Conservation (phyloP, 1,140 invertebrate species). For the Zaprionus camerounensis region DNA sequence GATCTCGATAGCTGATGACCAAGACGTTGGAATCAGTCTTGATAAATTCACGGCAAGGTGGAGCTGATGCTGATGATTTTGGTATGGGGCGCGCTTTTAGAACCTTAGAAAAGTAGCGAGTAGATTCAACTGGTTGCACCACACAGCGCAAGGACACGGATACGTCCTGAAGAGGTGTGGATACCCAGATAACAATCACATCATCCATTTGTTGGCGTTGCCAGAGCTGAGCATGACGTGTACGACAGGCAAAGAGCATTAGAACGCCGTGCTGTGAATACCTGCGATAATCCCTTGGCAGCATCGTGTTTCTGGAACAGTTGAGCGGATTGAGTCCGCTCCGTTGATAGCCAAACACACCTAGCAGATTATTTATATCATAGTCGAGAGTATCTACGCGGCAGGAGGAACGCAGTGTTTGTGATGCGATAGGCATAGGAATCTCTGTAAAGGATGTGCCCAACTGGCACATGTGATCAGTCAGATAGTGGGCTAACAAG, state of each 20-base stretch:
- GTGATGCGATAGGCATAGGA: slow-evolving; percentile 29
- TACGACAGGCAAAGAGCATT: slow-evolving; percentile 60
- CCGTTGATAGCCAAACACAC: slow-evolving; percentile 59
- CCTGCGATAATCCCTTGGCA: slow-evolving; percentile 48
- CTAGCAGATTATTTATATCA: slow-evolving; percentile 43
- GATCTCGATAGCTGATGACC: slow-evolving; percentile 53
- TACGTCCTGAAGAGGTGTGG: slow-evolving; percentile 47
- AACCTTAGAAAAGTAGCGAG: slow-evolving; percentile 46
- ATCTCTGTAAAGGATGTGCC: slow-evolving; percentile 41
- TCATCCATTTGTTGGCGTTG: slow-evolving; percentile 39
- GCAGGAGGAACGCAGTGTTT: slow-evolving; percentile 31
- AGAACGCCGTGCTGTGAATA: slow-evolving; percentile 53
- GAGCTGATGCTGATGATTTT: not conserved
- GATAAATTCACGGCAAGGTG: slow-evolving; percentile 53
- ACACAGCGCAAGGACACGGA: slow-evolving; percentile 44
- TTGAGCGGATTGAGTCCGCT: slow-evolving; percentile 52
- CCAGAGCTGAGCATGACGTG: slow-evolving; percentile 52
- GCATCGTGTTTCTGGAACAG: slow-evolving; percentile 48
- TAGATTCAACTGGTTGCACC: slow-evolving; percentile 38
- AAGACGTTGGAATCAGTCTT: slow-evolving; percentile 54
- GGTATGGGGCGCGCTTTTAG: slow-evolving; percentile 44
- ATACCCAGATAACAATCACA: slow-evolving; percentile 56
- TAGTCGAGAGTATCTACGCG: slow-evolving; percentile 33
- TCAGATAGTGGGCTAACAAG: slow-evolving; percentile 52
- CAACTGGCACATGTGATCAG: slow-evolving; percentile 20